Evolutionary conservation across 2,113 vertebrate genomes (phyloP), one percentile per base, ranked within the genome.

Genomic region (Actinemys pallida): DNA sequence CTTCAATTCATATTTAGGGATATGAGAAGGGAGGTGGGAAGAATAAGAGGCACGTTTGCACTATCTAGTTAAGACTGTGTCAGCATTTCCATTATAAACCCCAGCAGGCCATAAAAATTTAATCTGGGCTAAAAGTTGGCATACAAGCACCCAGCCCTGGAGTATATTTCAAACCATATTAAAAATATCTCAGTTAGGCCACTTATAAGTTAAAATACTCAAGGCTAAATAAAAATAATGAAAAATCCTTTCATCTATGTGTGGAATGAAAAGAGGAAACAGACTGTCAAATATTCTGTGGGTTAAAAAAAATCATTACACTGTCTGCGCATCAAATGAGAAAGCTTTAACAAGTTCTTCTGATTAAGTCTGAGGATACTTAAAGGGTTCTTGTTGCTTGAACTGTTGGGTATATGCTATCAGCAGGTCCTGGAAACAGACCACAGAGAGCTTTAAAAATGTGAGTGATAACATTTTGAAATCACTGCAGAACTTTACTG

Each of bases 381-480:
- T 96, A 86, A 96, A 87, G 94, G 49, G 39, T 57, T 84, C 86
- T 90, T 88, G 83, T 90, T 90, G 39, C 86, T 79, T 90, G 27
- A 93, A 89, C 96, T 95, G 50, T 72, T 49, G 89, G 87, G 69
- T 86, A 69, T 65, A 79, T 72, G 56, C 83, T 92, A 86, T 93
- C 97, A 96, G 52, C 12, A 82, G 76, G 79, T 96, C 89, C 93
- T 92, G 53, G 19, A 97, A 90, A 89, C 90, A 96, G 81, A 90
- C 83, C 93, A 89, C 79, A 88, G 90, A 97, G 76, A 89, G 83
- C 91, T 96, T 97, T 92, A 84, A 97, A 97, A 97, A 95, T 87
- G 59, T 93, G 88, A 97, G 86, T 69, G 97, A 97, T 98, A 98
- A 96, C 84, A 39, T 96, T 98, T 97, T 97, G 96, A 97, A 98